These are phyloP conservation scores for Lepus oiostolus DNA, from an alignment of 2,797 vertebrate species.

Conservation along the genomic window DNA sequence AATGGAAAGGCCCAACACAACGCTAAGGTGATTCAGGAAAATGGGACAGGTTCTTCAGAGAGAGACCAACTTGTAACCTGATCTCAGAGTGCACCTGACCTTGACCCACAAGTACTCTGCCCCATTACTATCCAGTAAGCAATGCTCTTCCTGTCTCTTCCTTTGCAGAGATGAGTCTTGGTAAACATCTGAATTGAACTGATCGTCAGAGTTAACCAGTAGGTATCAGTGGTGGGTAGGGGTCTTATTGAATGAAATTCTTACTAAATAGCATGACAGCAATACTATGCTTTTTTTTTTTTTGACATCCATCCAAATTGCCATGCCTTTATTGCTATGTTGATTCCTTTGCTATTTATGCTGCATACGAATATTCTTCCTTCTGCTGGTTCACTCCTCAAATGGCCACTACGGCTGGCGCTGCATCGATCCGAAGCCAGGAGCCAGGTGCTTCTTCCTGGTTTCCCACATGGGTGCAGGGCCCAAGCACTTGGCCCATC, in stretches of 20 bases:
- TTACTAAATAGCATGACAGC: background rate
- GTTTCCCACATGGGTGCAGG: no score
- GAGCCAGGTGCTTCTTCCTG: no score
- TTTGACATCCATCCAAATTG: no score
- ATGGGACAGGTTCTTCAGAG: background rate
- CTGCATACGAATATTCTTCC: background rate
- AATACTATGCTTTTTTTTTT: background rate
- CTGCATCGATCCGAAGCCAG: no score
- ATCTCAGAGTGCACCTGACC: background rate
- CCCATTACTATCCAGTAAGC: background rate
- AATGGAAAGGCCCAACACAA: background rate
- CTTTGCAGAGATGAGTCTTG: background rate
- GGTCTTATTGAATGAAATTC: slow-evolving; percentile 8
- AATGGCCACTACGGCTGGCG: no score
- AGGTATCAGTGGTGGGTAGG: background rate
- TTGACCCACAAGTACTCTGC: background rate
- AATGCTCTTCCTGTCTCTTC: background rate
- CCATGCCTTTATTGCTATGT: background rate
- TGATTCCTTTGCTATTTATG: background rate
- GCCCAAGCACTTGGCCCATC: no score
- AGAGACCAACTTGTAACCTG: background rate
- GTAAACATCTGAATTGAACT: background rate
- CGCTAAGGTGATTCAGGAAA: background rate
- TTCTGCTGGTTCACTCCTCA: no score
- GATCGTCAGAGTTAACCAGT: background rate